Evolutionary conservation across 2,888 invertebrate genomes (phyloP), one percentile per base, ranked within the genome.

Genomic region (Beris morrisii): DNA sequence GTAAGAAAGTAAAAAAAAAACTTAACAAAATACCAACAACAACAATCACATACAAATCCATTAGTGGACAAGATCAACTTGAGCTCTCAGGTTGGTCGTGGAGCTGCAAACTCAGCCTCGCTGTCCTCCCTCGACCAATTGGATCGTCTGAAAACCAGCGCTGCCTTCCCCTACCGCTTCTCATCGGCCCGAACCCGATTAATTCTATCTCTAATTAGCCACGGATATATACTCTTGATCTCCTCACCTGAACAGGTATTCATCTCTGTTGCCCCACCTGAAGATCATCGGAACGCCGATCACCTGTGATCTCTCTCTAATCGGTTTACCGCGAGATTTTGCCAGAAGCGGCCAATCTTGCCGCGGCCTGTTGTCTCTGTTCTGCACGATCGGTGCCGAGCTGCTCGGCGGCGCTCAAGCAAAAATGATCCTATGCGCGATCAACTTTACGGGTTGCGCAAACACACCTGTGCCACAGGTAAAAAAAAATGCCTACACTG

Each of bases 401-500:
- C 48, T 22, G 43, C 52, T 43, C 32, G 30, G 22, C 22, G 22
- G 22, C 22, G 22, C 22, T 22, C 22, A 22, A 22, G 53, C 52
- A 52, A 43, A 11, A 61, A 61, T 55, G 55, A 64, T 56, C 53
- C 31, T 5, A 55, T 32, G 54, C 45, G 55, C 56, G 55, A 55
- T 64, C 32, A 53, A 63, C 44, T 53, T 63, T 30, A 63, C 45
- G 45, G 50, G 57, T 64, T 66, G 63, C 67, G 67, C 64, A 68
- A 68, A 59, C 68, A 66, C 66, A 68, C 68, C 66, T 66, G 66
- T 66, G 59, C 59, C 32, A 30, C 54, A 28, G 54, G 50, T 28
- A 30, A 31, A 3, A 30, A 54, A 28, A 30, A n/a, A 30, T 1
- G 4, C 28, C 12, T 53, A 15, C 30, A 22, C 30, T n/a, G 12